phyloP scores from a whole-genome alignment of 2,113 vertebrate species.

The Ivindomyrus marchei region DNA sequence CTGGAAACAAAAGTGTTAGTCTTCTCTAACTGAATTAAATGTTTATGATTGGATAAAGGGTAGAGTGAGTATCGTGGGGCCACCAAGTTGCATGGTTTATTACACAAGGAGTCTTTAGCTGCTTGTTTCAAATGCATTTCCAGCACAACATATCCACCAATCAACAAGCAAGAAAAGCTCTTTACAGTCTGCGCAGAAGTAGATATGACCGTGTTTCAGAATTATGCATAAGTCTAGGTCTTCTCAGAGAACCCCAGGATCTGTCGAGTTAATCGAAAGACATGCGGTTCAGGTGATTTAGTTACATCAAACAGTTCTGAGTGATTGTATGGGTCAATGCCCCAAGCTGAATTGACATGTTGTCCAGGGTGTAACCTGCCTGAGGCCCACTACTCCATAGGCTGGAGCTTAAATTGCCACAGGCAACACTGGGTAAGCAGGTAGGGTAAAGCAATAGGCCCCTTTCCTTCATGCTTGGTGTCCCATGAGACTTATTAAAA shows the following conservation, averaged over 20 bases:
- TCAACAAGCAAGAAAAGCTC: not conserved
- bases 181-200: not conserved
- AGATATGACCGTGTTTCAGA: not conserved
- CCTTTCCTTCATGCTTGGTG: not conserved
- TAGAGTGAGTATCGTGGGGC: not conserved
- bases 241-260: not conserved
- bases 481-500: constrained; percentile 4
- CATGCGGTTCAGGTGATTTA: not conserved
- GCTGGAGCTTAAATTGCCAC: not conserved
- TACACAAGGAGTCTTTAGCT: not conserved
- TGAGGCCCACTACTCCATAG: not conserved
- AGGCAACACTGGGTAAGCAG: not conserved
- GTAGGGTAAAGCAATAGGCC: not conserved
- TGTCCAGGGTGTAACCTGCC: not conserved
- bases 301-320: not conserved
- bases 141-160: not conserved
- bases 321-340: not conserved
- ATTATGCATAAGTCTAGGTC: not conserved
- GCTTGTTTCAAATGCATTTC: not conserved
- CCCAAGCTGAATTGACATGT: not conserved
- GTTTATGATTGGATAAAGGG: not conserved
- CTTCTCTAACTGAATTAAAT: not conserved
- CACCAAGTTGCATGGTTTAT: not conserved
- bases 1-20: not conserved
- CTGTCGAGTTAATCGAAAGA: not conserved